phyloP scores from a whole-genome alignment of 2,888 invertebrate species.

The Ornithoptera alexandrae region DNA sequence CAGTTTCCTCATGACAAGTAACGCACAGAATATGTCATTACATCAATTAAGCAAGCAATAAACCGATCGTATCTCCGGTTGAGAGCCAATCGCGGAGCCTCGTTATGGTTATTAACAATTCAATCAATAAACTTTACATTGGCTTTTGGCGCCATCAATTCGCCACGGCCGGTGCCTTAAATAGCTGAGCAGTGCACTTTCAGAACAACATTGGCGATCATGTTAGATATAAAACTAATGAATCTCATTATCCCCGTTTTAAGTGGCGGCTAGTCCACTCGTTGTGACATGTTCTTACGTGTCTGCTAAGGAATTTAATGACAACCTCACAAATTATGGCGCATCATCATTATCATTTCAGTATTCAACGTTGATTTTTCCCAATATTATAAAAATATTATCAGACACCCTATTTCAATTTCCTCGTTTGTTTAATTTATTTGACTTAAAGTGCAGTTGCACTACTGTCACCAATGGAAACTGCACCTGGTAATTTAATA shows the following conservation, averaged over 20 bases:
- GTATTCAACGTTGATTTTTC: too few species aligned
- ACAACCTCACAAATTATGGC: too few species aligned
- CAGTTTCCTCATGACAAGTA: constrained; percentile 10
- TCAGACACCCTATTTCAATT: too few species aligned
- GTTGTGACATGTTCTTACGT: constrained; percentile 8
- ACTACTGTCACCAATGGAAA: too few species aligned
- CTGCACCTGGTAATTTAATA: too few species aligned
- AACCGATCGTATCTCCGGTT: constrained; percentile 20
- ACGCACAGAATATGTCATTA: constrained; percentile 24
- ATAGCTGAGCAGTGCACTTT: constrained; percentile 11
- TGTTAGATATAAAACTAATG: constrained; percentile 20
- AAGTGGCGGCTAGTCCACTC: neutral
- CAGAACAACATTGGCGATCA: constrained; percentile 18
- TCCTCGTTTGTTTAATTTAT: too few species aligned
- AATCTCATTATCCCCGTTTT: constrained; percentile 13
- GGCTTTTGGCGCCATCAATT: constrained; percentile 17
- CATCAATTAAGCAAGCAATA: constrained; percentile 21
- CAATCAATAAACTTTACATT: constrained; percentile 20
- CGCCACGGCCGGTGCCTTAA: constrained; percentile 17
- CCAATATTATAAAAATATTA: too few species aligned
- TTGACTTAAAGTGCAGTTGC: too few species aligned
- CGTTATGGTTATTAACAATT: constrained; percentile 20
- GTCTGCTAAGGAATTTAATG: too few species aligned
- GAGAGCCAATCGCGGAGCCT: constrained; percentile 9
- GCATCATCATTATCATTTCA: too few species aligned